These are phyloP conservation scores for Euleptes europaea DNA, from an alignment of 2,113 vertebrate genomes.

Conservation along the genomic window DNA sequence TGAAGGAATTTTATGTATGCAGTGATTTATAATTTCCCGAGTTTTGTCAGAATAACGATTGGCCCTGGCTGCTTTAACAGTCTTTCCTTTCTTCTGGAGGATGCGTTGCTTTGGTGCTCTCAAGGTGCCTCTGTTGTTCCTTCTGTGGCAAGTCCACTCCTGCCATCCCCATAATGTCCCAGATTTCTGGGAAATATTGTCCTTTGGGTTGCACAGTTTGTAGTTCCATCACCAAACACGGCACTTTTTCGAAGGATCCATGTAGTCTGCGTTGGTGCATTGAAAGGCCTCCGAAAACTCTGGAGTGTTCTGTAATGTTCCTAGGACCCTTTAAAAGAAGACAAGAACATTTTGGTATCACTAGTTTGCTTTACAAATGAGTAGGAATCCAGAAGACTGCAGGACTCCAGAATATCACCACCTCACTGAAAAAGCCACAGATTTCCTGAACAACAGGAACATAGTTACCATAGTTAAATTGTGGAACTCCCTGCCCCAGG, in stretches of 20 bases:
- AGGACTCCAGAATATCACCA: neutral
- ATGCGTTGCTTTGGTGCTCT: neutral
- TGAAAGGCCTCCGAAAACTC: conserved; percentile 92
- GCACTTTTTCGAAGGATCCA: conserved; percentile 87
- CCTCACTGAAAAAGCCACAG: conserved; percentile 1
- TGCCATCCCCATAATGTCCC: neutral
- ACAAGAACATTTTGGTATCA: neutral
- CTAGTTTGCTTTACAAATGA: neutral
- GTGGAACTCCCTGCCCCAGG: no score
- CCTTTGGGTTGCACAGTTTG: rapidly evolving
- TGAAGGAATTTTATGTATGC: conserved; percentile 18
- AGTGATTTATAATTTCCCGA: neutral
- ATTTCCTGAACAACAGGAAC: neutral
- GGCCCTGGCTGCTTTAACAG: neutral
- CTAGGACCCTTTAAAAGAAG: conserved; percentile 84
- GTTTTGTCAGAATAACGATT: neutral
- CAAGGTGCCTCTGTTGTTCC: neutral
- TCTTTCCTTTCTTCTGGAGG: neutral
- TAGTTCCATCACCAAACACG: conserved; percentile 84
- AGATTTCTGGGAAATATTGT: conserved; percentile 15
- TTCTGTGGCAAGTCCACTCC: neutral
- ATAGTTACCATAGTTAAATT: no score
- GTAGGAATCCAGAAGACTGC: neutral
- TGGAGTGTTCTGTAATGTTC: conserved; percentile 90
- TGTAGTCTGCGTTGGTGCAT: conserved; percentile 80